Evolutionary conservation across 2,797 vertebrate species (phyloP), one percentile per base, ranked within the genome.

Genomic region (Pogoniulus pusillus): DNA sequence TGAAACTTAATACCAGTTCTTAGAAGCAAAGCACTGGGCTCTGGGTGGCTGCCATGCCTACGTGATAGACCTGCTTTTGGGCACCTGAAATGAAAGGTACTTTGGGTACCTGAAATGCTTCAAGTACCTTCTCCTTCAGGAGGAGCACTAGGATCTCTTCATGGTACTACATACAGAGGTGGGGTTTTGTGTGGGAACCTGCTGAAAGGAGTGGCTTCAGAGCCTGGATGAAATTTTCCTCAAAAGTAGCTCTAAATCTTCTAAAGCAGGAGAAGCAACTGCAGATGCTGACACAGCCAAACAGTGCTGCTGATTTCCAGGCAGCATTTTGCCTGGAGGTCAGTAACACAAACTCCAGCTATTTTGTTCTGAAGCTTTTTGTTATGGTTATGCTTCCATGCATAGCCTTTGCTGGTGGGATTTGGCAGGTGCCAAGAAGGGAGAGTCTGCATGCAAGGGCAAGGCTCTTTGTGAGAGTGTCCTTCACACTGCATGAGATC

Each of bases 131-230:
- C 43, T 10, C 43, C 57, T 80, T 63, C 26, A 29, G 30, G 47
- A 30, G 30, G 41, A 59, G 37, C 57, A 26, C n/a, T 35, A 45
- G 62, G 35, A 24, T 17, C 41, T n/a, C 23, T 29, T n/a, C 24
- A 1, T 49, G 34, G 35, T 17, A 4, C n/a, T 37, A 16, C 0
- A 0, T 66, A 20, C 26, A 26, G 45, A 15, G 27, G 20, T 30
- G 43, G n/a, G 23, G 20, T 63, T 23, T 79, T 30, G 41, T n/a
- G 7, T 34, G 32, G 63, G 37, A 54, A 18, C 6, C 10, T 74
- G 41, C 18, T 54, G 23, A 57, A 64, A 35, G 0, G 8, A 45
- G n/a, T n/a, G 37, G 32, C 62, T 66, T 69, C 49, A 79, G 35
- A 34, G 41, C 30, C 45, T 63, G 29, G 7, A 16, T 37, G 13